Evolutionary conservation across 2,113 vertebrate species (phyloP), one percentile per base, ranked within the genome.

Genomic region (Rhinichthys klamathensis): DNA sequence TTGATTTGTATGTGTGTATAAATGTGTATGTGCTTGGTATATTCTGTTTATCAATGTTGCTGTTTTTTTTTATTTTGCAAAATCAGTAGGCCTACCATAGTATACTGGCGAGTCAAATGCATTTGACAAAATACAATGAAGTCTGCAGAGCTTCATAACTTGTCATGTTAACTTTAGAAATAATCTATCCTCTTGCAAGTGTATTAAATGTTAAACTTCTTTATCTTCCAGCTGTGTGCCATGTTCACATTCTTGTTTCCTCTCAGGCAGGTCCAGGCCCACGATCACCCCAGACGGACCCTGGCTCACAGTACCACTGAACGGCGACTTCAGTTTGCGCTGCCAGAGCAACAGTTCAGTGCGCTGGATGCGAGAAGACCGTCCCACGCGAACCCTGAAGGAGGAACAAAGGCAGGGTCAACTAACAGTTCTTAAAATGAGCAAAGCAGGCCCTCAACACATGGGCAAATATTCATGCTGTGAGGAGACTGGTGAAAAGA

Each of bases 391-490:
- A 10, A 90, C 32, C 72, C 23, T 89, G 11, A 90, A 89, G 21
- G 88, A 82, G 2, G 91, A 92, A 80, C 90, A 80, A 1, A 87
- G 72, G 61, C 44, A 72, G 0, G 56, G 86, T 3, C 90, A 92
- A 32, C 70, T 82, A 84, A 90, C 90, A 15, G 82, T 78, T 0
- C 23, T 93, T 58, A 35, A n/a, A 38, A 75, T 94, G 82, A 0
- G 30, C 72, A 91, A n/a, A 49, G 94, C 90, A 15, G 79, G 35
- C 11, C 83, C 88, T 0, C 25, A 35, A 2, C 84, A 93, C 81
- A 95, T 93, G 54, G 97, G 98, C 86, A 95, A 90, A 91, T 99
- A 98, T 76, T 91, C 93, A 0, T 99, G 98, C 88, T 90, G 86
- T 88, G 97, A 97, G 86, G 88, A 91, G 81, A 87, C 38, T 27